Base-by-base conservation (phyloP, 2,888 invertebrate genomes). In the Eupithecia abbreviata region DNA sequence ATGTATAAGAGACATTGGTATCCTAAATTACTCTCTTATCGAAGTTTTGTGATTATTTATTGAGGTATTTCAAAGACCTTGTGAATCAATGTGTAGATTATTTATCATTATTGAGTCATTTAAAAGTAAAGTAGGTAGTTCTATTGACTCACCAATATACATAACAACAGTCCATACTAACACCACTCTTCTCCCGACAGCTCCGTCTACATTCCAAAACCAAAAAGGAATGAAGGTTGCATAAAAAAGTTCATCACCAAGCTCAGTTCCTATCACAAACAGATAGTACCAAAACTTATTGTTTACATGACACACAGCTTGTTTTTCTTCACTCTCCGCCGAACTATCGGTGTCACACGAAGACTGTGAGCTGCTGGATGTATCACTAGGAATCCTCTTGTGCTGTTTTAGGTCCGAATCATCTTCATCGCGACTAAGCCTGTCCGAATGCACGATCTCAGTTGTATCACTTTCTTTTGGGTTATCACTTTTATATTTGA, bases 181-280 rank as follows among this genome's bases (percentile, higher is more conserved):
- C 13, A 98, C 96, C 30, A 98, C 97, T 90, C 98, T 95, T 83
- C 98, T 95, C 15, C 98, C 98, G 3, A 98, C 97, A 47, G 97
- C 97, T 41, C 97, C 97, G 92, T 98, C 98, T 77, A 98, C 96
- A 91, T 98, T 99, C 98, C 98, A 99, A 88, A 98, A 97, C 97
- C 98, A 98, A 90, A 98, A 98, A 1, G 98, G 98, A 86, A 98
- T 98, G 88, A 98, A 98, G n/a, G 96, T 96, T 2, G 97, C 97
- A 91, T 98, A 99, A 91, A 99, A 99, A 80, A 97, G 95, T 93
- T 98, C 98, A 92, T 98, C 98, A 0, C 98, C 98, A 41, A 99
- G 92, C 79, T 97, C 97, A 0, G 98, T 98, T 30, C 98, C 98
- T 87, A 98, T 95, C 41, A 96, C 91, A 90, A 98, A 98, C 79